Base-by-base conservation (phyloP, 2,888 invertebrate species). In the Deilephila porcellus region DNA sequence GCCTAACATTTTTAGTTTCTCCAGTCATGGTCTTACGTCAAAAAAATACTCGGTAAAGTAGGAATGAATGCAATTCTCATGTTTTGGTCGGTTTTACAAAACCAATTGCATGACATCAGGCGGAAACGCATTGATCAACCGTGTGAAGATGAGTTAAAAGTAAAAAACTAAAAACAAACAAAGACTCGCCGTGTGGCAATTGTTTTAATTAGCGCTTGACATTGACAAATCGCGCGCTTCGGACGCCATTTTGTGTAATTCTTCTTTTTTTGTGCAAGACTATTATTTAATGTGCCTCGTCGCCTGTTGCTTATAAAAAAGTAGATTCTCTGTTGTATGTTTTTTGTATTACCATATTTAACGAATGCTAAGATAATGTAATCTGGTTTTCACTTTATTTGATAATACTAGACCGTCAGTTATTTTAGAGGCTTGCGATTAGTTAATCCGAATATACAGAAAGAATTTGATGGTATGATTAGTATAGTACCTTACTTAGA, bases 141-240 rank as follows among this genome's bases (percentile, higher is more conserved):
- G 67, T 67, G 67, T 17, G 67, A 67, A 67, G 67, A 67, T 14
- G 45, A 67, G 45, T 25, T 67, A 67, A 67, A 52, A 67, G 67
- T 67, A 67, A 67, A 67, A 67, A 52, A 67, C 52, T 67, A 67
- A 67, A 25, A 67, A 67, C 67, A 67, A 67, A 67, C 64, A 73
- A 67, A 64, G 67, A 53, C 45, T 73, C 52, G 60, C 20, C 63
- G 63, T 37, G 59, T 67, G 59, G 64, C 67, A 67, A 59, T 73
- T 67, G 72, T 29, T 64, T 73, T 73, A 73, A 73, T 73, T 73
- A 37, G 32, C 67, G 67, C 25, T 81, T 59, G 76, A 76, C 71
- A 75, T 79, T 73, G 70, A 67, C 76, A 76, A 81, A 81, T 25
- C 45, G 67, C 64, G 45, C 62, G 62, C 63, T 52, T 67, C 19